Conservation (phyloP, 2,113 vertebrate species). For the Eublepharis macularius region DNA sequence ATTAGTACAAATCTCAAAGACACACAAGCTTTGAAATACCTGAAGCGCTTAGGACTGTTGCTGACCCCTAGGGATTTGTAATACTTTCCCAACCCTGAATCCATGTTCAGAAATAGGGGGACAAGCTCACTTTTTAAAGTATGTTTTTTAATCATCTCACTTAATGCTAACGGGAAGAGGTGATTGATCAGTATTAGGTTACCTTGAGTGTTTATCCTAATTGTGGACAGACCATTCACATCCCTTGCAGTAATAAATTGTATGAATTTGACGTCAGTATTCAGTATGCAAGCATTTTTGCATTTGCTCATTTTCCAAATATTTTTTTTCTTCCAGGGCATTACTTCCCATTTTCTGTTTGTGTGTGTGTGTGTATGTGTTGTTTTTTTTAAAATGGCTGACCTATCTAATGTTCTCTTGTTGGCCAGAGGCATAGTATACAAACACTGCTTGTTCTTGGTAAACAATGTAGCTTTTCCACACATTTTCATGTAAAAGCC, state of each 20-base stretch:
- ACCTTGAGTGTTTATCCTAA: background rate
- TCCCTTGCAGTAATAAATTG: background rate
- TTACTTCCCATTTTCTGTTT: conserved; percentile 4
- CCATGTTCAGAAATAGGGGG: background rate
- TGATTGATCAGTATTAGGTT: background rate
- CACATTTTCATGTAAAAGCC: conserved; percentile 44
- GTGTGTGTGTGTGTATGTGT: no score
- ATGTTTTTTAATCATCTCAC: background rate
- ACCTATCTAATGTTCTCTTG: conserved; percentile 8
- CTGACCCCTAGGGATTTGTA: background rate
- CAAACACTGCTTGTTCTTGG: conserved; percentile 33
- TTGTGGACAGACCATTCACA: background rate
- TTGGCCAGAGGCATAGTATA: conserved; percentile 34
- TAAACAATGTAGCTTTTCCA: conserved; percentile 38
- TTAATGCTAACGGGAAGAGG: background rate
- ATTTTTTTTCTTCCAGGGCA: background rate
- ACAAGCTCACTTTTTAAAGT: background rate
- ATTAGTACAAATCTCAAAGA: background rate
- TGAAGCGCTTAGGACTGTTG: background rate
- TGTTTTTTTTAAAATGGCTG: no score
- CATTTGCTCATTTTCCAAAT: no score
- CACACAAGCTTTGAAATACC: background rate
- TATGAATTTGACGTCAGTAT: no score
- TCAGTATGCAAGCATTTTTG: background rate
- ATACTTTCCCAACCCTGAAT: background rate